These are phyloP conservation scores for Sorex fumeus DNA, from an alignment of 2,113 vertebrate genomes.

Conservation along the genomic window DNA sequence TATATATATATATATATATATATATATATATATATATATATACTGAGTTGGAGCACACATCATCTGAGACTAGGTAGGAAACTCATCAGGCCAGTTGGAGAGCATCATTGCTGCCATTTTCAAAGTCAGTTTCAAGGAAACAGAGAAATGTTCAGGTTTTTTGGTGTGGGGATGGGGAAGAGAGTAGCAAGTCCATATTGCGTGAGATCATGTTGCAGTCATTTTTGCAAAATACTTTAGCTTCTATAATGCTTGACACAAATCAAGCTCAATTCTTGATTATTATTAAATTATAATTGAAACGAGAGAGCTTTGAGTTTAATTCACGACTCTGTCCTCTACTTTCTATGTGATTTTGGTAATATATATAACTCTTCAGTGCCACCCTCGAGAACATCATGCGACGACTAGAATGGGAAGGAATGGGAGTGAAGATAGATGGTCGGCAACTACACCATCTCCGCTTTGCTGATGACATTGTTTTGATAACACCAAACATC, in stretches of 20 bases:
- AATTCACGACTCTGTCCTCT: slow-evolving; percentile 4
- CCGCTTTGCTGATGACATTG: no score
- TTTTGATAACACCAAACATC: no score
- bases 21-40: no score
- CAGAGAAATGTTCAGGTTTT: not conserved
- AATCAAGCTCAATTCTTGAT: slow-evolving; percentile 49
- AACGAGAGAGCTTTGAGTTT: slow-evolving; percentile 31
- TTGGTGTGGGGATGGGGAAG: not conserved
- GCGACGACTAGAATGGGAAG: no score
- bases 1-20: no score
- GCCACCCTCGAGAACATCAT: no score
- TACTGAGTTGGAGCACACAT: no score
- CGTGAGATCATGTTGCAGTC: not conserved
- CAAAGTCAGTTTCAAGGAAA: not conserved
- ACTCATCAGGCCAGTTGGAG: not conserved
- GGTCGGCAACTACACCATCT: no score
- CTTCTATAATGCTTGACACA: not conserved
- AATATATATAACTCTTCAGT: slow-evolving; percentile 31
- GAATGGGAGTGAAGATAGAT: no score
- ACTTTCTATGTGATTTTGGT: slow-evolving; percentile 29
- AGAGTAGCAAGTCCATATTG: not conserved
- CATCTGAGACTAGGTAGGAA: no score
- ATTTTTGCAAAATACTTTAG: slow-evolving; percentile 43
- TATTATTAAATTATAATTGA: slow-evolving; percentile 21
- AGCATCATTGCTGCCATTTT: not conserved